Conservation (phyloP, 2,113 vertebrate genomes). For the Gobiocypris rarus region DNA sequence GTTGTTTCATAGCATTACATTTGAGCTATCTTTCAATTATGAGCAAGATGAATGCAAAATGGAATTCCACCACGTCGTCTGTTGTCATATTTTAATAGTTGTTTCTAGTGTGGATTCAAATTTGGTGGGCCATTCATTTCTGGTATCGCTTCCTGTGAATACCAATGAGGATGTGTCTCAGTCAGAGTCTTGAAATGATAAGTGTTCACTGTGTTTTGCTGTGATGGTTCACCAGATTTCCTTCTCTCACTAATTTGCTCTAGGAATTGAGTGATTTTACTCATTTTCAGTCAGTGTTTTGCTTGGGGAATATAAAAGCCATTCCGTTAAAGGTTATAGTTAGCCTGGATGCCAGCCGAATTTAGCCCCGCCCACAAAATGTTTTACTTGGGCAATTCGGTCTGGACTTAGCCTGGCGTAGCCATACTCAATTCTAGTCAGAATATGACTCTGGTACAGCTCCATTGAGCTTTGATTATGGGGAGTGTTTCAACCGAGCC, state of each 20-base stretch:
- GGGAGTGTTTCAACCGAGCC: too few species aligned
- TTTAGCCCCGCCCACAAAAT: too few species aligned
- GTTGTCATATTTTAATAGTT: background rate
- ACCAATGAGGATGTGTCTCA: constrained; percentile 36
- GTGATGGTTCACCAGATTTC: constrained; percentile 26
- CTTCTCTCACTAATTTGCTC: constrained; percentile 3
- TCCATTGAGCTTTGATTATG: too few species aligned
- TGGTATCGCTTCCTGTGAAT: constrained; percentile 23
- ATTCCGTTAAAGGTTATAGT: background rate
- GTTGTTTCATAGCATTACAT: background rate
- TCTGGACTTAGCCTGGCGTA: too few species aligned
- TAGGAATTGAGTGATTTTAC: constrained; percentile 14
- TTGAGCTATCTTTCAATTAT: background rate
- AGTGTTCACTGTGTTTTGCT: constrained; percentile 15
- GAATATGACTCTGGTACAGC: too few species aligned
- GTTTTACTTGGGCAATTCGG: too few species aligned
- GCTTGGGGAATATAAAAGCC: constrained; percentile 21
- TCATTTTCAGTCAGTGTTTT: constrained; percentile 38
- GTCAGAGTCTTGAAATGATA: constrained; percentile 11
- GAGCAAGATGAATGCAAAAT: background rate
- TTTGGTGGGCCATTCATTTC: constrained; percentile 4
- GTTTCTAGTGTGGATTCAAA: constrained; percentile 12
- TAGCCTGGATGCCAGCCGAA: too few species aligned
- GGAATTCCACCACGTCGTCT: background rate
- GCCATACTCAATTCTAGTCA: too few species aligned